Conservation (phyloP, 2,113 vertebrate genomes). For the Heloderma charlesbogerti region DNA sequence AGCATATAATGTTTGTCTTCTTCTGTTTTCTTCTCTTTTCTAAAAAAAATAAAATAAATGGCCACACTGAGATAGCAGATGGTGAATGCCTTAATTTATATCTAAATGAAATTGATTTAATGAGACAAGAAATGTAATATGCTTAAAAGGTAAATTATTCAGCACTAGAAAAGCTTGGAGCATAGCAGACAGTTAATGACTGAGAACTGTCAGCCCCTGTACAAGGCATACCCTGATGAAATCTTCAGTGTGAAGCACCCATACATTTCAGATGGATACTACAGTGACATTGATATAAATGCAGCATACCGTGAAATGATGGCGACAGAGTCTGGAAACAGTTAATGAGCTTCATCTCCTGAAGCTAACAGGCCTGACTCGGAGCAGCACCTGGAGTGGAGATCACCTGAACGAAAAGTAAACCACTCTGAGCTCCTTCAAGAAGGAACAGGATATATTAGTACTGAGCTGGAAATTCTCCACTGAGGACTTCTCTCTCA, state of each 20-base stretch:
- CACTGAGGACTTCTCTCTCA: not conserved
- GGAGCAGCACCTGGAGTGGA: not conserved
- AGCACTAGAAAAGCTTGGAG: not conserved
- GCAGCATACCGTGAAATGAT: not conserved
- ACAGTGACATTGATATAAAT: not conserved
- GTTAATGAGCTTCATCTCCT: not conserved
- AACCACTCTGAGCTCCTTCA: not conserved
- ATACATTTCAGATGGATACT: not conserved
- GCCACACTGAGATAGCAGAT: not conserved
- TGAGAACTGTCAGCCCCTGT: not conserved
- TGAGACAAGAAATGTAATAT: not conserved
- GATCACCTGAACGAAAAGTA: not conserved
- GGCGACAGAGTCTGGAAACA: not conserved
- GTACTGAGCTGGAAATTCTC: not conserved
- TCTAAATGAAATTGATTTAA: not conserved
- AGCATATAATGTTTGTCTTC: not conserved
- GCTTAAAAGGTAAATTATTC: conserved; percentile 14
- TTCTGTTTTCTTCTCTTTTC: not conserved
- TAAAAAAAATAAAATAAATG: too few relatives aligned
- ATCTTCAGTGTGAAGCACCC: not conserved
- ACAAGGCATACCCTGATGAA: not conserved
- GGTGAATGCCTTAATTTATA: not conserved
- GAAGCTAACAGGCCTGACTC: not conserved
- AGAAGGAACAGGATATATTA: not conserved
- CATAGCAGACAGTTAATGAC: too few relatives aligned